Evolutionary conservation across 2,888 invertebrate species (phyloP).

Genomic region (Chymomyza caudatula): DNA sequence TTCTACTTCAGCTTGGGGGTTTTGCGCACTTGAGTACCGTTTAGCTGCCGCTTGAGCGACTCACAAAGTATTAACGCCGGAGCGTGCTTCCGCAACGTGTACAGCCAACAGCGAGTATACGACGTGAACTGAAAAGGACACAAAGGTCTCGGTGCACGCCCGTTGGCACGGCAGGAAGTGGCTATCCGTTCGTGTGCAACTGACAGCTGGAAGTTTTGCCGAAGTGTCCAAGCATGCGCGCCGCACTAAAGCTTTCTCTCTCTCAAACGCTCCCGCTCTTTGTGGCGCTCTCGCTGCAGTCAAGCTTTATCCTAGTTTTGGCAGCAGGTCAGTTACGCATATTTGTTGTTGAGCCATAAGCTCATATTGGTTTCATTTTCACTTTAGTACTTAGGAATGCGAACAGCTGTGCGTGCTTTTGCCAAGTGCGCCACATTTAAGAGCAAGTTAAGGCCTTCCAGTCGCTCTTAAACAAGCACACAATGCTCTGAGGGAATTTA

Average conservation of each 20-base stretch:
- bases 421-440: slow-evolving; percentile 2
- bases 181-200: slow-evolving; percentile 32
- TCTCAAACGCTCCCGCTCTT: background rate
- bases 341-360: background rate
- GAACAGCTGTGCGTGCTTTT: slow-evolving; percentile 37
- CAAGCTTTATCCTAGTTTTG: slow-evolving; percentile 45
- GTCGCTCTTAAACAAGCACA: slow-evolving; percentile 19
- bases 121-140: slow-evolving; percentile 70
- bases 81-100: slow-evolving; percentile 52
- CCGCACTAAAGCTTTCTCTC: slow-evolving; percentile 9
- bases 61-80: background rate
- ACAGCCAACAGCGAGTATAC: slow-evolving; percentile 73
- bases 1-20: slow-evolving; percentile 19
- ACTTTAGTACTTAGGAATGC: slow-evolving; percentile 8
- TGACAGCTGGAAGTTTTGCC: slow-evolving; percentile 64
- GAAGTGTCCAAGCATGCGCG: slow-evolving; percentile 12
- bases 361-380: slow-evolving; percentile 30
- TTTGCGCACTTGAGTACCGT: background rate
- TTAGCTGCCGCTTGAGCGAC: background rate
- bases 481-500: background rate
- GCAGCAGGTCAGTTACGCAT: slow-evolving; percentile 46
- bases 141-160: slow-evolving; percentile 21
- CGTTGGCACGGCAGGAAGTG: slow-evolving; percentile 11
- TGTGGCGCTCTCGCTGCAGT: background rate
- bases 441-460: slow-evolving; percentile 18